Evolutionary conservation across 2,113 vertebrate genomes (phyloP), one percentile per base, ranked within the genome.

Genomic region (Lamprotornis superbus): DNA sequence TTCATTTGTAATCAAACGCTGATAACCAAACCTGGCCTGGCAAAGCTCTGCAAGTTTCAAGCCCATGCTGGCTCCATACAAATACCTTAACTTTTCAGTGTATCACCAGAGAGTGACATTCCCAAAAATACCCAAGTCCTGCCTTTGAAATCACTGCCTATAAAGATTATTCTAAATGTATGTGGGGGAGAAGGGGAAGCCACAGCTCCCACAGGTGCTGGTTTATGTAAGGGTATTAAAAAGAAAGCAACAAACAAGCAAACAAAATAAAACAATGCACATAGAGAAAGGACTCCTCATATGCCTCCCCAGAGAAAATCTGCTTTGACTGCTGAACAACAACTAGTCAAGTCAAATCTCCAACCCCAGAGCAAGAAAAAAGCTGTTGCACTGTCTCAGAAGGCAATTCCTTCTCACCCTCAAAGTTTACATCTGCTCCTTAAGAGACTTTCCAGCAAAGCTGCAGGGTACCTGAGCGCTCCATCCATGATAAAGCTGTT

Each of bases 21-120:
- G 95, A 95, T 94, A 95, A 92, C 83, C 75, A 91, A 90, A 93
- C 60, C 56, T 37, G 73, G 94, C 83, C 83, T 70, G 80, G 88
- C 92, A 96, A 82, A 90, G 69, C 49, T 61, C 28, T 68, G 31
- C 37, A 55, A 53, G 31, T 59, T 90, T 83, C 60, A 78, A 75
- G 73, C 65, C 64, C 6, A 14, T 71, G 44, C 76, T 52, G 77
- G 49, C 68, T 84, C 65, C 14, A 31, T 49, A 64, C 17, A 78
- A 74, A 50, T 6, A 83, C 44, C 68, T n/a, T 27, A 22, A 74
- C 59, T 90, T 91, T 42, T 50, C 64, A 56, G 44, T 15, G 24
- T 42, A 46, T 37, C 77, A 79, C 61, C 69, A 28, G 56, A 74
- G 39, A 84, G 27, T 30, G 35, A 57, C 74, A 65, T 44, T 85